Evolutionary conservation across 2,888 invertebrate species (phyloP).

Genomic region (Clistopyga incitator): DNA sequence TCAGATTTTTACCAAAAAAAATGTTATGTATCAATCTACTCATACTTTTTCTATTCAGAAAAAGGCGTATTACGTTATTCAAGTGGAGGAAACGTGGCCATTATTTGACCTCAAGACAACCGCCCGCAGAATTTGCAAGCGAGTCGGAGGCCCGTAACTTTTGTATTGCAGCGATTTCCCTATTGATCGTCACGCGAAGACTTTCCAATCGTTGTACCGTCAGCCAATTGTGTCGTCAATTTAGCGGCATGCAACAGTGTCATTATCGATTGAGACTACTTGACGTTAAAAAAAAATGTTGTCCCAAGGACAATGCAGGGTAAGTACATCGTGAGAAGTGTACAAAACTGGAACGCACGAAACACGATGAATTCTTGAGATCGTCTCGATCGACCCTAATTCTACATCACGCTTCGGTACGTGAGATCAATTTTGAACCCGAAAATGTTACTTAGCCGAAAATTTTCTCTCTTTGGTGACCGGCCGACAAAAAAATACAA

Average conservation of each 20-base stretch:
- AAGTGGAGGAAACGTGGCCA: neutral
- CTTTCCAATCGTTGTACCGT: constrained; percentile 57
- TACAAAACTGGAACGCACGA: constrained; percentile 33
- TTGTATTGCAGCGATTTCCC: constrained; percentile 25
- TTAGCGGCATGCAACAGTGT: constrained; percentile 35
- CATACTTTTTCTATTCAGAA: neutral
- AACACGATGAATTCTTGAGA: constrained; percentile 15
- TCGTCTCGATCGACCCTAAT: constrained; percentile 24
- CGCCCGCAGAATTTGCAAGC: constrained; percentile 1
- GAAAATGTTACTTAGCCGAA: neutral
- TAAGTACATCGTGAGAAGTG: neutral
- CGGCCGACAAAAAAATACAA: neutral
- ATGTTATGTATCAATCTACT: too few relatives aligned
- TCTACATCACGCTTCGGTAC: constrained; percentile 28
- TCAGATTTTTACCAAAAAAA: too few relatives aligned
- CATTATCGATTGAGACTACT: constrained; percentile 35
- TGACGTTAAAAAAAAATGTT: neutral
- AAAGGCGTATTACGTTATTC: neutral
- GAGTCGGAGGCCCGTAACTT: constrained; percentile 16
- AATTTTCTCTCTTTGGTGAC: neutral
- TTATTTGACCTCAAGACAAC: neutral
- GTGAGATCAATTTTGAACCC: constrained; percentile 71
- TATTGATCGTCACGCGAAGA: constrained; percentile 50
- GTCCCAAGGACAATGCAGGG: constrained; percentile 29
- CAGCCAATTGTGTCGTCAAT: constrained; percentile 47